A percentile compares a stretch with the other conserved stretches of the same genome.
These are phyloP conservation scores for Orius insidiosus DNA, from an alignment of 1,140 invertebrate species.

Conservation along the genomic window DNA sequence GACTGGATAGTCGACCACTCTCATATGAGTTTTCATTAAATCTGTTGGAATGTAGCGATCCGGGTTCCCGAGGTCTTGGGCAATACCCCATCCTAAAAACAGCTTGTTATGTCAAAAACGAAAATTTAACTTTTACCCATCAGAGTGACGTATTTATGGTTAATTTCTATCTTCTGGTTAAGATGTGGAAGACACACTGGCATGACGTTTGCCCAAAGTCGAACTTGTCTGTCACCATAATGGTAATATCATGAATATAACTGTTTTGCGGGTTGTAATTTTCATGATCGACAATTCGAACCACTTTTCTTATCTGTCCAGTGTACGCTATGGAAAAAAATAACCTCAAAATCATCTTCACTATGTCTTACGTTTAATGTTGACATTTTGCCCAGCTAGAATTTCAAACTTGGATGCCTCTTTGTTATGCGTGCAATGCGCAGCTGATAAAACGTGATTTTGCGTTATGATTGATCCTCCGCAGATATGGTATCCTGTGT, in stretches of 20 bases:
- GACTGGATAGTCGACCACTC: neutral
- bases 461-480: conserved; percentile 40
- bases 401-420: neutral
- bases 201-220: too few species aligned
- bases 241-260: neutral
- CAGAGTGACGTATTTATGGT: too few species aligned
- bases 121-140: too few species aligned
- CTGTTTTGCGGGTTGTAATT: neutral
- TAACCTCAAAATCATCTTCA: neutral
- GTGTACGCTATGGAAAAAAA: neutral
- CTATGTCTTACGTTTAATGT: conserved; percentile 1
- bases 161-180: too few species aligned
- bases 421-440: conserved; percentile 36
- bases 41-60: too few species aligned
- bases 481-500: conserved; percentile 29
- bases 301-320: neutral
- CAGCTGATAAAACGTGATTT: conserved; percentile 42
- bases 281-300: neutral
- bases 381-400: conserved; percentile 2
- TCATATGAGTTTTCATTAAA: neutral
- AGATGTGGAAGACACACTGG: too few species aligned
- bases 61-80: too few species aligned
- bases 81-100: too few species aligned
- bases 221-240: too few species aligned
- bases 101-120: too few species aligned